phyloP scores from a whole-genome alignment of 2,888 invertebrate genomes.

The Biston betularia region DNA sequence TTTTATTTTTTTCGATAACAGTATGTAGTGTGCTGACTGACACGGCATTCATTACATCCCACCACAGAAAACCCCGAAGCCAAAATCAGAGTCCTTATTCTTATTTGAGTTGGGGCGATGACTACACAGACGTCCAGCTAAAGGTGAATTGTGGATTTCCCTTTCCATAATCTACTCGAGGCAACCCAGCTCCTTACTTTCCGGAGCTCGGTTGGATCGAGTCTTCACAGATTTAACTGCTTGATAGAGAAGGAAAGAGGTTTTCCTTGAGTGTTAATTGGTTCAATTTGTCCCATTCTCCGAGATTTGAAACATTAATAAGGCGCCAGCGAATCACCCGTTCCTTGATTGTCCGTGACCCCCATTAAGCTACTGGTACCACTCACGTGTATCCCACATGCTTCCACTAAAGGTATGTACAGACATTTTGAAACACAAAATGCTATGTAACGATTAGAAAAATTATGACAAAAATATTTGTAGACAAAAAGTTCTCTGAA shows the following conservation, averaged over 20 bases:
- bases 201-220: not conserved
- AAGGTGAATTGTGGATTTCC: too few relatives aligned
- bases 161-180: too few relatives aligned
- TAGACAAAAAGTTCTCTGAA: too few relatives aligned
- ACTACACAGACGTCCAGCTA: too few relatives aligned
- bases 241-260: slow-evolving; percentile 38
- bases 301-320: slow-evolving; percentile 48
- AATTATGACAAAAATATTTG: not conserved
- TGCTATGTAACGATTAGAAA: not conserved
- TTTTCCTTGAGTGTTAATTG: slow-evolving; percentile 15
- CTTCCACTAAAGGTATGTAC: slow-evolving; percentile 44
- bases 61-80: slow-evolving; percentile 10
- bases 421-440: slow-evolving; percentile 31
- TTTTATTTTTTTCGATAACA: slow-evolving; percentile 58
- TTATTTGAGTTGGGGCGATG: too few relatives aligned
- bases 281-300: slow-evolving; percentile 33
- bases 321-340: slow-evolving; percentile 42
- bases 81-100: slow-evolving; percentile 30
- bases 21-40: slow-evolving; percentile 82
- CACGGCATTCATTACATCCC: slow-evolving; percentile 66
- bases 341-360: slow-evolving; percentile 62
- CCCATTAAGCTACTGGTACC: slow-evolving; percentile 60
- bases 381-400: slow-evolving; percentile 52
- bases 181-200: too few relatives aligned
- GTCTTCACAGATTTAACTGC: slow-evolving; percentile 17